Conservation (phyloP, 2,113 vertebrate species). For the Symphodus melops region DNA sequence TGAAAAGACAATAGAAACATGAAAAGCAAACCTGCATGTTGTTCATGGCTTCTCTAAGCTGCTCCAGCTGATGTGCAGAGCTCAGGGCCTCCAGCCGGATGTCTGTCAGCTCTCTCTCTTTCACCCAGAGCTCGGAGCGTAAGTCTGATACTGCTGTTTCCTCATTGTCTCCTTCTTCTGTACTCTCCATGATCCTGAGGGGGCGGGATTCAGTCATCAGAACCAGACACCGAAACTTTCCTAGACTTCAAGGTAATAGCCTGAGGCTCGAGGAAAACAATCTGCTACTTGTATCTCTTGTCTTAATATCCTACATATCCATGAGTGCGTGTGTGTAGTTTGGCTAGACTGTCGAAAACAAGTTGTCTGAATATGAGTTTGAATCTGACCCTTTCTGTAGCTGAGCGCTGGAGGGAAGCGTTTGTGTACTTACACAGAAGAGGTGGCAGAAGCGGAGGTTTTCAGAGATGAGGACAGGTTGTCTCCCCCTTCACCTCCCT, state of each 20-base stretch:
- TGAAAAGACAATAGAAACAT: not conserved
- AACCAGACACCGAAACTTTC: not conserved
- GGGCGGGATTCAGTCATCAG: slow-evolving; percentile 14
- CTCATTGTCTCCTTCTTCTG: slow-evolving; percentile 85
- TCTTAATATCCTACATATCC: too few species aligned
- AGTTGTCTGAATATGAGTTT: too few species aligned
- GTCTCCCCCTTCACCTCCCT: slow-evolving; percentile 80
- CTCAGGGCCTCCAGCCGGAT: slow-evolving; percentile 95
- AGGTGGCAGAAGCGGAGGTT: slow-evolving; percentile 84
- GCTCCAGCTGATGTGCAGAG: slow-evolving; percentile 95
- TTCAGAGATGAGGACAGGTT: slow-evolving; percentile 81
- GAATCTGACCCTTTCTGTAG: not conserved
- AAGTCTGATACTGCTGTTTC: slow-evolving; percentile 92
- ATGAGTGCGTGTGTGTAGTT: too few species aligned
- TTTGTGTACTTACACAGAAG: slow-evolving; percentile 81
- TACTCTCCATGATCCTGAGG: slow-evolving; percentile 86
- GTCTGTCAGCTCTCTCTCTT: slow-evolving; percentile 95
- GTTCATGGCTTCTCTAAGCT: slow-evolving; percentile 95
- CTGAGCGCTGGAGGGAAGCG: not conserved
- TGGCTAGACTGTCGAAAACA: too few species aligned
- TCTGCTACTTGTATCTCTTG: too few species aligned
- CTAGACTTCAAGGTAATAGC: too few species aligned
- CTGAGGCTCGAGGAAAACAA: too few species aligned
- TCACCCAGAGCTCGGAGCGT: slow-evolving; percentile 94
- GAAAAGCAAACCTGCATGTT: slow-evolving; percentile 91